Base-by-base conservation (phyloP, 2,888 invertebrate genomes). In the Nudaria mundana region DNA sequence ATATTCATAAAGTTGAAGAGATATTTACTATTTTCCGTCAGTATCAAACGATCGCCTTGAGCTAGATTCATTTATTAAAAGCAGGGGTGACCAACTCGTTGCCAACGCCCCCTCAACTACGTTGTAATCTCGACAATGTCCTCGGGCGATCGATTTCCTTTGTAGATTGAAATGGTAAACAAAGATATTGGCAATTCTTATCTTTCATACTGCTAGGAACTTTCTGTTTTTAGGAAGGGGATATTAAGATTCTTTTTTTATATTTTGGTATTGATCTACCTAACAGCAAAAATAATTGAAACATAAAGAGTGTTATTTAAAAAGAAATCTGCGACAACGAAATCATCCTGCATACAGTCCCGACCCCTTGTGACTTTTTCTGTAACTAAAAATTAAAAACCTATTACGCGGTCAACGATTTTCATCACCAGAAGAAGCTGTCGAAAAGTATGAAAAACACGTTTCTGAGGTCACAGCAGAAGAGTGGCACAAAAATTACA, bases 121-220 rank as follows among this genome's bases (percentile, higher is more conserved):
- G 37, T 52, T 60, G 70, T 75, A 71, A 76, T 76, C 72, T 67
- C 62, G 65, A 66, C 69, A 66, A 68, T 65, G 65, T 73, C 85
- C 73, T 42, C 52, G 37, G 80, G 85, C 78, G 52, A 79, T 81
- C 76, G 81, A 85, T 84, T 78, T 76, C 76, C 77, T 69, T 64
- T 55, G 54, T 71, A 74, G 75, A 83, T 83, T 79, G 79, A 71
- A 83, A 81, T 79, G 69, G 75, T 73, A 84, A 84, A 83, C 82
- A 81, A 79, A 72, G 71, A 72, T 77, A 81, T 80, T 73, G 71
- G 48, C 70, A 74, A 71, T 75, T 71, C 65, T 66, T 63, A 48
- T 56, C 60, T 52, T 66, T 59, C 55, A 57, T 61, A 30, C 46
- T 56, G 44, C 42, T 48, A 52, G 30, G 34, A 37, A 30, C 56